A percentile compares a stretch with the other conserved stretches of the same genome.
Conservation (phyloP, 2,888 invertebrate genomes). For the Ochlodes sylvanus region DNA sequence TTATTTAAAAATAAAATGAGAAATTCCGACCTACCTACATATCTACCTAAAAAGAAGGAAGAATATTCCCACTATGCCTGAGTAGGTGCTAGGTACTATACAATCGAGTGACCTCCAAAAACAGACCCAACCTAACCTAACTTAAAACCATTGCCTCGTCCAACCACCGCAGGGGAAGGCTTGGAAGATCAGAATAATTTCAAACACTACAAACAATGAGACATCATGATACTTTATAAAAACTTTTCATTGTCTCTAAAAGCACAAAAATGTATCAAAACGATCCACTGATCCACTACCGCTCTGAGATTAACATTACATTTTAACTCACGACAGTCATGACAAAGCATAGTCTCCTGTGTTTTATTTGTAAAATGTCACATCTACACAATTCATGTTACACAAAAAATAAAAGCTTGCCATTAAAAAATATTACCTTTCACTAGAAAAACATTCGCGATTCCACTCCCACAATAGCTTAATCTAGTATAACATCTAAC, state of each 20-base stretch:
- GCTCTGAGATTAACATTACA: neutral
- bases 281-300: neutral
- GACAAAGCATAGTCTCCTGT: neutral
- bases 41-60: no score
- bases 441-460: slow-evolving; percentile 39
- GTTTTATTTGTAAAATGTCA: slow-evolving; percentile 15
- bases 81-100: no score
- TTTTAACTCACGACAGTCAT: neutral
- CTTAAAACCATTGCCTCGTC: no score
- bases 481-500: slow-evolving; percentile 1
- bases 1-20: no score
- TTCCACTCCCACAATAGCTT: slow-evolving; percentile 3
- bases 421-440: slow-evolving; percentile 39
- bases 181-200: no score
- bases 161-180: no score
- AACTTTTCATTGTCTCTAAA: neutral
- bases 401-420: slow-evolving; percentile 16
- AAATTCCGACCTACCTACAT: no score
- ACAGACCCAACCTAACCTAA: no score
- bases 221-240: neutral
- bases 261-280: neutral
- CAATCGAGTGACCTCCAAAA: no score
- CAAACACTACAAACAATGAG: no score
- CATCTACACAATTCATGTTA: neutral
- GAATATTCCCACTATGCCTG: no score